Percentiles rank a stretch among this genome's conserved stretches.
Conservation (phyloP, 37 sponge, comb jelly and placozoan genomes). For the Petrosia ficiformis region DNA sequence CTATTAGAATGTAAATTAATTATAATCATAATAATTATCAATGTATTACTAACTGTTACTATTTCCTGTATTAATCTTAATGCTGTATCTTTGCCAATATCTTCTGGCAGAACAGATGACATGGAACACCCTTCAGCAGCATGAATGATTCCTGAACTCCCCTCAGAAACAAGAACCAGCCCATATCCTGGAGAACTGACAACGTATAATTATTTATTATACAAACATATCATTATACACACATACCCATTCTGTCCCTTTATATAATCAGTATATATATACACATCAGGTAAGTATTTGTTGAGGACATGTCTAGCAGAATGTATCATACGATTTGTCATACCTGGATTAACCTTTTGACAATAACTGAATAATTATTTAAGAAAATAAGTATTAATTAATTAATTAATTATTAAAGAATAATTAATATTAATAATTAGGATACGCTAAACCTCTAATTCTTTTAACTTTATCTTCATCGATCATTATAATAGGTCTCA, state of each 20-base stretch:
- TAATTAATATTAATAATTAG: too few relatives aligned
- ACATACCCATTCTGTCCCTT: constrained; percentile 61
- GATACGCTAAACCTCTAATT: constrained; percentile 89
- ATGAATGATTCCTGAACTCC: constrained; percentile 70
- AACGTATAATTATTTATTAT: too few relatives aligned
- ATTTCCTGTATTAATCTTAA: constrained; percentile 72
- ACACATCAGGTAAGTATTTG: constrained; percentile 90
- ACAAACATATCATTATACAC: too few relatives aligned
- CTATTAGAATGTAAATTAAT: constrained; percentile 19
- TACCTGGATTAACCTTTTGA: constrained; percentile 74
- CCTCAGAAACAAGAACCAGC: constrained; percentile 78
- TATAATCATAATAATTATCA: background rate
- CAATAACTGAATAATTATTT: constrained; percentile 33
- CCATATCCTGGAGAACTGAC: constrained; percentile 93
- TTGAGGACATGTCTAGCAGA: constrained; percentile 74
- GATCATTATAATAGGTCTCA: constrained; percentile 67
- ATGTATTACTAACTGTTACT: constrained; percentile 43
- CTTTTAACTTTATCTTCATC: constrained; percentile 81
- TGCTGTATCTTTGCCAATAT: constrained; percentile 70
- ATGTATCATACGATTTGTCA: constrained; percentile 85
- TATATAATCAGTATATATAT: constrained; percentile 84
- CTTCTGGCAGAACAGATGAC: constrained; percentile 73
- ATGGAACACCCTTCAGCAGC: constrained; percentile 44
- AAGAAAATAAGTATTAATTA: background rate
- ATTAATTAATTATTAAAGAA: too few relatives aligned